phyloP scores from a whole-genome alignment of 2,113 vertebrate species.

The Dunckerocampus dactyliophorus region DNA sequence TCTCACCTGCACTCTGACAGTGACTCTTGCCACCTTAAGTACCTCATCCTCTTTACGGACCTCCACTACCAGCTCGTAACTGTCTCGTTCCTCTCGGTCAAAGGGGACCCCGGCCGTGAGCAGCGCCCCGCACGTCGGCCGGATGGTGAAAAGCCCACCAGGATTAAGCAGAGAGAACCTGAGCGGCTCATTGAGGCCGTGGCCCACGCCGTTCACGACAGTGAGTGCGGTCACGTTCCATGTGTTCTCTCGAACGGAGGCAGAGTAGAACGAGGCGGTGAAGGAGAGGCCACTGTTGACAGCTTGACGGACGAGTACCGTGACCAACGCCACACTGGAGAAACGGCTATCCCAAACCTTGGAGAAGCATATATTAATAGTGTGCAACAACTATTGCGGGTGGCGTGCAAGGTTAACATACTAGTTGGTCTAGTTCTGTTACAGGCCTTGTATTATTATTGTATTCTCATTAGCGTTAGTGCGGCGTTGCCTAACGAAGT shows the following conservation, averaged over 20 bases:
- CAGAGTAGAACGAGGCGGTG: slow-evolving; percentile 78
- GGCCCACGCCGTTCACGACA: slow-evolving; percentile 85
- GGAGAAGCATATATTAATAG: neutral
- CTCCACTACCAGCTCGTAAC: slow-evolving; percentile 90
- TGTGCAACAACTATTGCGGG: too few relatives aligned
- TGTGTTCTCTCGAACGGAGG: slow-evolving; percentile 85
- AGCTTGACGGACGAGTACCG: slow-evolving; percentile 84
- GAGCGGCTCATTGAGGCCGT: slow-evolving; percentile 90
- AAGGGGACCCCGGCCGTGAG: slow-evolving; percentile 87
- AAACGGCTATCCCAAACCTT: slow-evolving; percentile 90
- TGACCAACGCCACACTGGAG: slow-evolving; percentile 81
- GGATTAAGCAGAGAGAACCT: slow-evolving; percentile 90
- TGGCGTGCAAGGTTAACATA: too few relatives aligned
- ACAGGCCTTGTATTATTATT: too few relatives aligned
- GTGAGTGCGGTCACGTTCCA: slow-evolving; percentile 80
- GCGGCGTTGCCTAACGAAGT: neutral
- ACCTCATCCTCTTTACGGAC: slow-evolving; percentile 86
- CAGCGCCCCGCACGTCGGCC: slow-evolving; percentile 88
- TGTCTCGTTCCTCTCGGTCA: slow-evolving; percentile 85
- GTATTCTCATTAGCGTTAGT: too few relatives aligned
- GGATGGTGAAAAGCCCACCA: slow-evolving; percentile 85
- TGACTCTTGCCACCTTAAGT: slow-evolving; percentile 84
- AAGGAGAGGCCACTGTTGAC: slow-evolving; percentile 90
- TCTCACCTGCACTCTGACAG: slow-evolving; percentile 79
- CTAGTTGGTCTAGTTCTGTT: too few relatives aligned